These are phyloP conservation scores for Drosophila melanica DNA, from an alignment of 1,140 invertebrate species.

Conservation along the genomic window DNA sequence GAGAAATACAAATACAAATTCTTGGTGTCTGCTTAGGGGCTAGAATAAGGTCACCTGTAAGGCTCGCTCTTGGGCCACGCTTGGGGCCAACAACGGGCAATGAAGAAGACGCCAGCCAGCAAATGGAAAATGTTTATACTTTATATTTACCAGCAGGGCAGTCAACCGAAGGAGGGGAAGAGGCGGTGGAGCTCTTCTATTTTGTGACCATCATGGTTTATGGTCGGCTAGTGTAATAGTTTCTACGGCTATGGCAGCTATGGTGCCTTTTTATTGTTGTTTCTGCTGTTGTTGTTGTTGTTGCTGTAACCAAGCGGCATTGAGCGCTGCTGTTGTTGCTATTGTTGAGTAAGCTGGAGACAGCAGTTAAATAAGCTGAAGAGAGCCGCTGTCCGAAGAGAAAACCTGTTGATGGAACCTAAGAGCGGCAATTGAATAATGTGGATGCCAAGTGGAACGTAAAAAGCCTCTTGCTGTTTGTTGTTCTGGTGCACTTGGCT, in stretches of 20 bases:
- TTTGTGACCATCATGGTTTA: slow-evolving; percentile 75
- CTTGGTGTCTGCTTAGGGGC: slow-evolving; percentile 16
- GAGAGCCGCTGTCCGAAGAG: slow-evolving; percentile 14
- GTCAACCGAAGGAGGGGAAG: neutral
- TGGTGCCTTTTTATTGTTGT: slow-evolving; percentile 41
- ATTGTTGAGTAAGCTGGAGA: slow-evolving; percentile 49
- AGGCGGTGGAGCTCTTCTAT: slow-evolving; percentile 24
- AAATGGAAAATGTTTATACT: slow-evolving; percentile 62
- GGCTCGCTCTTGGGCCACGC: slow-evolving; percentile 35
- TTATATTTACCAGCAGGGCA: slow-evolving; percentile 40
- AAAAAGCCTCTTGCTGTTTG: neutral
- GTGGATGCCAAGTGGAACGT: slow-evolving; percentile 43
- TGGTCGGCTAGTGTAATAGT: slow-evolving; percentile 74
- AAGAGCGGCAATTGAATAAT: slow-evolving; percentile 19
- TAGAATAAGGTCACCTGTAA: slow-evolving; percentile 59
- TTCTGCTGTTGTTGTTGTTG: slow-evolving; percentile 53
- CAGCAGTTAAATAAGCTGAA: slow-evolving; percentile 19
- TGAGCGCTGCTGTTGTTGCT: slow-evolving; percentile 27
- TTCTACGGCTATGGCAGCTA: slow-evolving; percentile 62
- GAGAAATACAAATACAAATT: slow-evolving; percentile 18
- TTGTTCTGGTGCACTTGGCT: too few species aligned
- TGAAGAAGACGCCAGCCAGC: slow-evolving; percentile 14
- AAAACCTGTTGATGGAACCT: slow-evolving; percentile 16
- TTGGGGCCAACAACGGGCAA: slow-evolving; percentile 40
- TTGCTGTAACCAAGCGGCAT: slow-evolving; percentile 48